phyloP scores from a whole-genome alignment of 2,888 invertebrate species.

The Lepidochrysops patricia region DNA sequence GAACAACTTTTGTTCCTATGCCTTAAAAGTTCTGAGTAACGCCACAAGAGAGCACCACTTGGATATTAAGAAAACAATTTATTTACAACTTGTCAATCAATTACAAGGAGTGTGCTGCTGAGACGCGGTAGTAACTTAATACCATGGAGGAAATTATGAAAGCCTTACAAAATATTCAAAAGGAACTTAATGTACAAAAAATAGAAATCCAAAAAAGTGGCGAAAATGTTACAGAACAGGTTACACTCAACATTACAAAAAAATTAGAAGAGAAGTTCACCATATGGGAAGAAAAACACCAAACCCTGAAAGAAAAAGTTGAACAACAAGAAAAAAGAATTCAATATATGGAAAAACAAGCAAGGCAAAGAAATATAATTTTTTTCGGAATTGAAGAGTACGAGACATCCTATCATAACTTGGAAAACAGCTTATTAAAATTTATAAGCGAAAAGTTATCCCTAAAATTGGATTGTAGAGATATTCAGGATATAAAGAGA shows the following conservation, averaged over 20 bases:
- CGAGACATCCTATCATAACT: conserved; percentile 14
- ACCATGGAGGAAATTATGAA: background rate
- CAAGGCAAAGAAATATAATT: conserved; percentile 17
- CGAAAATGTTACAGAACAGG: background rate
- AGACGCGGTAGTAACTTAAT: no score
- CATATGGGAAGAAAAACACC: conserved; percentile 14
- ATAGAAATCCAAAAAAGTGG: background rate
- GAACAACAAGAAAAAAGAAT: conserved; percentile 18
- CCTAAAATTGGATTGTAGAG: conserved; percentile 13
- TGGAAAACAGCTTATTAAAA: conserved; percentile 13
- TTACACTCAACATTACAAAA: background rate
- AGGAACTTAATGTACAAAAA: background rate
- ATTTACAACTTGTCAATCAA: no score
- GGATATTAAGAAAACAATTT: no score
- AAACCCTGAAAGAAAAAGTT: conserved; percentile 17
- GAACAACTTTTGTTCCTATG: no score
- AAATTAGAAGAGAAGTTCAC: conserved; percentile 13
- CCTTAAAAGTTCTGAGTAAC: no score
- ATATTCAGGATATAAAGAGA: conserved; percentile 23
- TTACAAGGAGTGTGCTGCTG: no score
- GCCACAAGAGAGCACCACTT: no score
- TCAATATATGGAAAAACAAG: conserved; percentile 15
- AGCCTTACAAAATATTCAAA: background rate
- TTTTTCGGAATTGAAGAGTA: conserved; percentile 17
- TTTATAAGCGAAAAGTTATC: conserved; percentile 12